Percentiles rank a stretch among this genome's conserved stretches.
Evolutionary conservation across 2,797 vertebrate species (phyloP).

Genomic region (Poecilia gillii): DNA sequence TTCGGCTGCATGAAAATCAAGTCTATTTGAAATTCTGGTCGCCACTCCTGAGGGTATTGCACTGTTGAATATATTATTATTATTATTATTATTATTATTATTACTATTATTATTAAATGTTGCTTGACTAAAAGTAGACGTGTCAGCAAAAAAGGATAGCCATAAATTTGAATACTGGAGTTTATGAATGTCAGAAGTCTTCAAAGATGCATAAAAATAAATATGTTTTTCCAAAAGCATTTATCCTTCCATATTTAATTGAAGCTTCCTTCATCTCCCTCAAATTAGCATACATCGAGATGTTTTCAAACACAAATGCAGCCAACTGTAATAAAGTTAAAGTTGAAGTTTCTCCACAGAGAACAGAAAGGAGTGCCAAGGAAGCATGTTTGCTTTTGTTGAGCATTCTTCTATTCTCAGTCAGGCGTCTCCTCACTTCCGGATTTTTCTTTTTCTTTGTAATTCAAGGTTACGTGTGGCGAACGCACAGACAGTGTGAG

Average conservation of each 20-base stretch:
- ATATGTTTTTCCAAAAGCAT: neutral
- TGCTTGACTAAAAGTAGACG: neutral
- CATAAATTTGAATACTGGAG: neutral
- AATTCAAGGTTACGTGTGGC: neutral
- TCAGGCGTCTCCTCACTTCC: neutral
- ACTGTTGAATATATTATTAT: neutral
- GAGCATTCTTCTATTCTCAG: neutral
- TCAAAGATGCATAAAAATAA: neutral
- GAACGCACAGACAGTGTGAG: neutral
- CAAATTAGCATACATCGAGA: neutral
- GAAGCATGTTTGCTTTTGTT: neutral
- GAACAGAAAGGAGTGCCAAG: neutral
- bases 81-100: neutral
- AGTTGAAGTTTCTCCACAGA: neutral
- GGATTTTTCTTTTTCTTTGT: neutral
- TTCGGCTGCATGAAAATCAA: neutral
- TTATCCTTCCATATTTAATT: neutral
- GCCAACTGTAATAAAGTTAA: neutral
- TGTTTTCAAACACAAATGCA: neutral
- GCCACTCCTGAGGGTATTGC: neutral
- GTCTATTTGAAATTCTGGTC: neutral
- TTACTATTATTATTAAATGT: neutral
- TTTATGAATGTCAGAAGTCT: neutral
- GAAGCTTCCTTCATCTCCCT: neutral
- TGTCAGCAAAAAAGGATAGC: neutral